Percentiles rank a stretch among this genome's conserved stretches.
phyloP scores from a whole-genome alignment of 1,140 invertebrate genomes.

The Lethocerus indicus region DNA sequence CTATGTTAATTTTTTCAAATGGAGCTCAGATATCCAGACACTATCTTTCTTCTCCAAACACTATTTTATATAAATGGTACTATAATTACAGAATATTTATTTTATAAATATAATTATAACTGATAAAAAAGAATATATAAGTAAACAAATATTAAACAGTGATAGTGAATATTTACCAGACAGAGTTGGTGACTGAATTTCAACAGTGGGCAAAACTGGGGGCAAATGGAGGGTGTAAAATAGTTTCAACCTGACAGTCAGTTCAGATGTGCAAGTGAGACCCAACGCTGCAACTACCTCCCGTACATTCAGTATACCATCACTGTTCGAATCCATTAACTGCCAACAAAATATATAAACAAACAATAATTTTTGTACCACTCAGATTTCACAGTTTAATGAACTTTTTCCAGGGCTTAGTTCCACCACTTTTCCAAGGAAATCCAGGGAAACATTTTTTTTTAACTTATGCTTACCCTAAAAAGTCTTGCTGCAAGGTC shows the following conservation, averaged over 20 bases:
- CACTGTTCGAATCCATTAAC: conserved; percentile 71
- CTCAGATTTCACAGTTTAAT: not conserved
- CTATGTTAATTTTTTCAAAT: too few species aligned
- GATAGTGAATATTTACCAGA: conserved; percentile 22
- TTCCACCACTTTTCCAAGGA: not conserved
- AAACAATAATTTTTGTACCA: conserved; percentile 8
- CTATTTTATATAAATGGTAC: too few species aligned
- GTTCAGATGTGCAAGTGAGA: conserved; percentile 54
- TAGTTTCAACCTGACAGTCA: conserved; percentile 57
- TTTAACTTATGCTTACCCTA: conserved; percentile 37
- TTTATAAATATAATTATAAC: not conserved
- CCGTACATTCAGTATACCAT: conserved; percentile 68
- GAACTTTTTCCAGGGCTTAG: not conserved
- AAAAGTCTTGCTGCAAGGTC: conserved; percentile 68
- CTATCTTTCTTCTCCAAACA: too few species aligned
- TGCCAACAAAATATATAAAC: too few species aligned
- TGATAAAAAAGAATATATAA: not conserved
- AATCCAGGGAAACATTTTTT: not conserved
- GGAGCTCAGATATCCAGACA: too few species aligned
- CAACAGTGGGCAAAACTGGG: conserved; percentile 52
- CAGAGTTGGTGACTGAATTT: conserved; percentile 42
- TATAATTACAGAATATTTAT: too few species aligned
- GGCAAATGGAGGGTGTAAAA: conserved; percentile 80
- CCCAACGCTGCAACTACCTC: conserved; percentile 55
- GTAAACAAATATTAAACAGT: not conserved